phyloP scores from a whole-genome alignment of 1,140 invertebrate genomes.

The Tetramorium parvispinum region DNA sequence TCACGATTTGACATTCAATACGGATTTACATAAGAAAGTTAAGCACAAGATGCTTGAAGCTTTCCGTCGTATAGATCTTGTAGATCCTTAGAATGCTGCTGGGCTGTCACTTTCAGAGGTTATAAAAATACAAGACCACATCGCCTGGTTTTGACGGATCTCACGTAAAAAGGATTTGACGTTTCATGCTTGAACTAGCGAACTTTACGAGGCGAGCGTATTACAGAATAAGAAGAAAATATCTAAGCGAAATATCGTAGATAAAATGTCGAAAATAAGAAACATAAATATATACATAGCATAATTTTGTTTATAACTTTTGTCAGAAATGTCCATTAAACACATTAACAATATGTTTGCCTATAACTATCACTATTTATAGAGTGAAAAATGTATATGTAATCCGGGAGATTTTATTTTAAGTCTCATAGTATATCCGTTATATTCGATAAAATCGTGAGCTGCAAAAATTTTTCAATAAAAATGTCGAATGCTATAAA shows the following conservation, averaged over 20 bases:
- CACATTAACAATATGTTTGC: not conserved
- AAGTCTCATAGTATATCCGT: not conserved
- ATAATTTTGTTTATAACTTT: not conserved
- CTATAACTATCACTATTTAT: not conserved
- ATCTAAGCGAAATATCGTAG: not conserved
- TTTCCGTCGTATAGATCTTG: constrained; percentile 6
- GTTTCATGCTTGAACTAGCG: constrained; percentile 29
- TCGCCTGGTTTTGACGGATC: constrained; percentile 53
- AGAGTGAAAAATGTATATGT: not conserved
- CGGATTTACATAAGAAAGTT: not conserved
- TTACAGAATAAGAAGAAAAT: constrained; percentile 37
- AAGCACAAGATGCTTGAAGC: not conserved
- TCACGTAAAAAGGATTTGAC: constrained; percentile 54
- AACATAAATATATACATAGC: not conserved
- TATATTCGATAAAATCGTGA: not conserved
- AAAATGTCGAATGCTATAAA: constrained; percentile 1
- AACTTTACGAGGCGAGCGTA: constrained; percentile 44
- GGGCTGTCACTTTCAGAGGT: constrained; percentile 42
- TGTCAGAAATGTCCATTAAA: not conserved
- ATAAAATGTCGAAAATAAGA: constrained; percentile 22
- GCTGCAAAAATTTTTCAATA: constrained; percentile 21
- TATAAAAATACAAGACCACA: constrained; percentile 55
- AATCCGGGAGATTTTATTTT: not conserved
- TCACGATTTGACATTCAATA: not conserved
- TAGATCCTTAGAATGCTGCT: not conserved